These are phyloP conservation scores for Ormia ochracea DNA, from an alignment of 2,888 invertebrate genomes.

Conservation along the genomic window DNA sequence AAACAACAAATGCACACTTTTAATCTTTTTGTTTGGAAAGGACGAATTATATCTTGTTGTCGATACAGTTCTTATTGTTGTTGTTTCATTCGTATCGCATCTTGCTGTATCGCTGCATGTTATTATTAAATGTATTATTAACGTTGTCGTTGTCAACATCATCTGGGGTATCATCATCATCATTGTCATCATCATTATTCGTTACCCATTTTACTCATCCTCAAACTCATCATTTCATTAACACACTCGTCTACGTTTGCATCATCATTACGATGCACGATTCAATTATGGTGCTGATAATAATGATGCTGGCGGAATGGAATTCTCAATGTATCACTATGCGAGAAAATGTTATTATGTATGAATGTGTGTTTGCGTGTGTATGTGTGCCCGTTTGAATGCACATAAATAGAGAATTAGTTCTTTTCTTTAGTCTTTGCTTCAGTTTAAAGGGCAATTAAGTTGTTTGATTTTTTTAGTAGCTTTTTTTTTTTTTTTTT, in stretches of 20 bases:
- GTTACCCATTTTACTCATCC: constrained; percentile 9
- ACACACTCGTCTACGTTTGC: background rate
- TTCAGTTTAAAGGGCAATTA: background rate
- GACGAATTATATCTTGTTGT: constrained; percentile 8
- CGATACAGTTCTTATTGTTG: constrained; percentile 5
- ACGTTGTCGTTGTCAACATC: constrained; percentile 56
- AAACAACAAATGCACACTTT: background rate
- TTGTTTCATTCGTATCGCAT: constrained; percentile 20
- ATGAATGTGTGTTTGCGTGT: no score
- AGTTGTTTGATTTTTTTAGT: background rate
- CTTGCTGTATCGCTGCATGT: constrained; percentile 44
- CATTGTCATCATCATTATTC: constrained; percentile 17
- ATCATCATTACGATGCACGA: constrained; percentile 20
- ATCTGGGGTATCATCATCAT: constrained; percentile 36
- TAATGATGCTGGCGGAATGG: background rate
- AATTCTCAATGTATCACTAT: background rate
- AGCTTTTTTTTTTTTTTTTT: background rate
- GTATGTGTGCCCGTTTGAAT: no score
- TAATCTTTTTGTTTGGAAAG: background rate
- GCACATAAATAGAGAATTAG: background rate
- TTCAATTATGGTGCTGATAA: constrained; percentile 14
- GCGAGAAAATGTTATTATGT: background rate
- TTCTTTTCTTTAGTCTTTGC: background rate
- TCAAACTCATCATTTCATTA: background rate
- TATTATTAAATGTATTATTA: constrained; percentile 56